These are phyloP conservation scores for Alsophila aescularia DNA, from an alignment of 2,888 invertebrate species.

Conservation along the genomic window DNA sequence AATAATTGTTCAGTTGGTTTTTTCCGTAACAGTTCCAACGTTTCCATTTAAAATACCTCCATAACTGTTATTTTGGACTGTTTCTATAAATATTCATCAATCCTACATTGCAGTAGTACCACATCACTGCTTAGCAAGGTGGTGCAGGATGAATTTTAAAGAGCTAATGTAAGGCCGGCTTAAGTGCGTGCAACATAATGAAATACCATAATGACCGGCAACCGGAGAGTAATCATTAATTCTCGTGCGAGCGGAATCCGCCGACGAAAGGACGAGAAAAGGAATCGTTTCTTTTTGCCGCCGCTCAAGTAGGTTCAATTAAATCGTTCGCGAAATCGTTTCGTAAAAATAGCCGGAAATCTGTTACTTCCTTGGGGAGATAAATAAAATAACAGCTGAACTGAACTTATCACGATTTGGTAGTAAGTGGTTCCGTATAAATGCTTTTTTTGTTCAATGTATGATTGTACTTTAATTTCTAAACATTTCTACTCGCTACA, in stretches of 20 bases:
- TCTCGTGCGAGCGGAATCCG: background rate
- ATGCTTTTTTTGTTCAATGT: background rate
- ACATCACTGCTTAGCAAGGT: too few species aligned
- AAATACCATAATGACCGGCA: background rate
- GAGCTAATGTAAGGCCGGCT: too few species aligned
- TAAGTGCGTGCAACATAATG: background rate
- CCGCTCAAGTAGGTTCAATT: constrained; percentile 41
- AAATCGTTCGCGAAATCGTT: constrained; percentile 38
- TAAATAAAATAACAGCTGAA: constrained; percentile 32
- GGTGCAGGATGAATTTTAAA: too few species aligned
- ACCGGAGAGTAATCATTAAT: background rate
- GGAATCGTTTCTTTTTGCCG: constrained; percentile 24
- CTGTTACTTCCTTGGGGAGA: constrained; percentile 42
- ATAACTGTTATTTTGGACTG: too few species aligned
- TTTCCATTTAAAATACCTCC: too few species aligned
- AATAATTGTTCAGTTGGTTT: too few species aligned
- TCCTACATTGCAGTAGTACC: too few species aligned
- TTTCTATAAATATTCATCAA: too few species aligned
- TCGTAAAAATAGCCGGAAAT: constrained; percentile 42
- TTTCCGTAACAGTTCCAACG: too few species aligned
- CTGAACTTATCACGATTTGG: background rate
- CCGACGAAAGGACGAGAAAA: constrained; percentile 23
- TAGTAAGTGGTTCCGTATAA: constrained; percentile 15
- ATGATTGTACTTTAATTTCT: too few species aligned
- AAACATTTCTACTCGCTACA: too few species aligned